Evolutionary conservation across 2,113 vertebrate genomes (phyloP).

Genomic region (Hippoglossus stenolepis): DNA sequence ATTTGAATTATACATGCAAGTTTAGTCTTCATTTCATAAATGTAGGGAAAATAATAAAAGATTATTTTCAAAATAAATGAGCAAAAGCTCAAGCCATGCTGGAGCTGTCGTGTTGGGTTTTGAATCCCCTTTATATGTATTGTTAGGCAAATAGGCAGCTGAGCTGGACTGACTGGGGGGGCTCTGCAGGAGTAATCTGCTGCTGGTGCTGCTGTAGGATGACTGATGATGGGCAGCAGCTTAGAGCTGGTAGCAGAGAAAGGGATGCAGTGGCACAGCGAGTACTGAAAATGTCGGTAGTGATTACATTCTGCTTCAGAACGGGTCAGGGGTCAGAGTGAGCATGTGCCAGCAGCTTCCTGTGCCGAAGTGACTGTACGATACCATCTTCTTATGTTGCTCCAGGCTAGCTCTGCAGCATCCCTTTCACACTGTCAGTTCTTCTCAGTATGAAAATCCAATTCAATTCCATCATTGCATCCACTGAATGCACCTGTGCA

Average conservation of each 20-base stretch:
- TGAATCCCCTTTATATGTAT: conserved; percentile 15
- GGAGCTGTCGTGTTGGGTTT: conserved; percentile 13
- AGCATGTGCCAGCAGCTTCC: conserved; percentile 32
- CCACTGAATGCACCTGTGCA: no score
- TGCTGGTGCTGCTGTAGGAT: conserved; percentile 32
- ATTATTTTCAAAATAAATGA: background rate
- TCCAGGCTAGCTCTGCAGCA: conserved; percentile 3
- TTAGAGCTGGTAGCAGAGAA: conserved; percentile 36
- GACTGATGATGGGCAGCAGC: conserved; percentile 57
- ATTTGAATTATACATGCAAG: background rate
- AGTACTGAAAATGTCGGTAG: conserved; percentile 61
- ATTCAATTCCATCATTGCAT: conserved; percentile 15
- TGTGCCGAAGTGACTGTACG: conserved; percentile 31
- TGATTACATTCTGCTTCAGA: conserved; percentile 61
- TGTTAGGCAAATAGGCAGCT: conserved; percentile 26
- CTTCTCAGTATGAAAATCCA: conserved; percentile 22
- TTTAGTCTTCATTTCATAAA: background rate
- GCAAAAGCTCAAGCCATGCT: background rate
- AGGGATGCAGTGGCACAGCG: conserved; percentile 44
- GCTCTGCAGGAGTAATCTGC: conserved; percentile 44
- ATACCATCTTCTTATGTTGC: conserved; percentile 13
- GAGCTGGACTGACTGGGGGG: conserved; percentile 33
- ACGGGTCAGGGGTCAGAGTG: conserved; percentile 61
- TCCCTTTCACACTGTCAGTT: conserved; percentile 10
- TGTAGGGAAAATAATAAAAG: background rate